Conservation (phyloP, 2,888 invertebrate genomes). For the Octonoba sinensis region DNA sequence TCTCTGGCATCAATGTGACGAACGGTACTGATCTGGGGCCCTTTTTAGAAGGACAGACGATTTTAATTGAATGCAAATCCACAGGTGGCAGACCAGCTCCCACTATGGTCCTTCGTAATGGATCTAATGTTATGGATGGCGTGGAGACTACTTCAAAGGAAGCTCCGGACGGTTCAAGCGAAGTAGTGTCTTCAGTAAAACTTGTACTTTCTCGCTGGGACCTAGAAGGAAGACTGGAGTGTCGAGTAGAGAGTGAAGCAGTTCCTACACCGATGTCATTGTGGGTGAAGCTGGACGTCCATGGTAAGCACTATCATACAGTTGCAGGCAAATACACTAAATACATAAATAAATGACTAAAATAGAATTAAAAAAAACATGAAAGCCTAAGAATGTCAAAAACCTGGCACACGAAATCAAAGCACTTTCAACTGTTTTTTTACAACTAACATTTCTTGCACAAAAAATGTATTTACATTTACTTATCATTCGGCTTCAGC, state of each 20-base stretch:
- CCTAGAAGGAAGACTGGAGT: conserved; percentile 65
- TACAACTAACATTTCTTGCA: no score
- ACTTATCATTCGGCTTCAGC: no score
- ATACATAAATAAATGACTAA: no score
- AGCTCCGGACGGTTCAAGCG: conserved; percentile 50
- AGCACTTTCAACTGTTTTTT: no score
- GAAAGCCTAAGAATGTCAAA: no score
- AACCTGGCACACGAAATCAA: no score
- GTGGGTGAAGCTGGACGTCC: conserved; percentile 78
- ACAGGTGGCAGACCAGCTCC: conserved; percentile 88
- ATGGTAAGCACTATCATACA: conserved; percentile 78
- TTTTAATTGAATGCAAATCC: conserved; percentile 81
- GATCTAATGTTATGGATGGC: conserved; percentile 68
- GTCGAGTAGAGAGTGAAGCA: conserved; percentile 66
- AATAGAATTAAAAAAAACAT: no score
- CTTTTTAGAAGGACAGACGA: conserved; percentile 78
- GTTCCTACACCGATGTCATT: conserved; percentile 67
- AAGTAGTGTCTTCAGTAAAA: conserved; percentile 65
- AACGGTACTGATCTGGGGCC: conserved; percentile 75
- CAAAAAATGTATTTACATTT: no score
- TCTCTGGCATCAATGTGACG: conserved; percentile 37
- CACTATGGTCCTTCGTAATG: conserved; percentile 86
- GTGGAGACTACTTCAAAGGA: conserved; percentile 60
- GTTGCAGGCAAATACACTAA: not conserved
- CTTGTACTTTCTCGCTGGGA: conserved; percentile 67